Base-by-base conservation (phyloP, 2,113 vertebrate species). In the Callocephalon fimbriatum region DNA sequence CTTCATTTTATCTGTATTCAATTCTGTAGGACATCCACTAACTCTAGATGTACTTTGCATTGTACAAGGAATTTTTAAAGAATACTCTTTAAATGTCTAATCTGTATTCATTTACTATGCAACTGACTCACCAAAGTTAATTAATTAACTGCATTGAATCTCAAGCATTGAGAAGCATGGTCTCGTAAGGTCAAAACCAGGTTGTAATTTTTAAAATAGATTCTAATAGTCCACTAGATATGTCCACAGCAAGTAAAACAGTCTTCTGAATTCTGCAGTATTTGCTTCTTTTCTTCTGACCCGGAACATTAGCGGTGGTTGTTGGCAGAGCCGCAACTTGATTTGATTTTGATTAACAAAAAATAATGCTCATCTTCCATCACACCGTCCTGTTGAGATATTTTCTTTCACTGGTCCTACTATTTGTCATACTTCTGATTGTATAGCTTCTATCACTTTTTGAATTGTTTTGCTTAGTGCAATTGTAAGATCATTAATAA, bases 111-210 rank as follows among this genome's bases (percentile, higher is more conserved):
- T 89, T 94, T 86, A 77, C 78, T 82, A 32, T 86, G 42, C 32
- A 66, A 78, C 13, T 35, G 45, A 56, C 53, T 93, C 45, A 94
- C 44, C 72, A 19, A 89, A 90, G 67, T 90, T 93, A 88, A 96
- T 95, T 94, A 95, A 95, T 85, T 95, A 80, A 65, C 51, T 70
- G 26, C 42, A 56, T 83, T 92, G 63, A 88, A 91, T 74, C 25
- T 79, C 54, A 75, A 89, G 14, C 37, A 56, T 40, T 84, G 45
- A 85, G 62, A 93, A 93, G 29, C 44, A 6, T 51, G 7, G 18
- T 75, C 56, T 88, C 45, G 27, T 38, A 80, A 91, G 75, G 67
- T 83, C 67, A 92, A 94, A 91, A 85, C 5, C 35, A 88, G 53
- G 47, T 17, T 80, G 13, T 37, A 63, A 70, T 54, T 74, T 54